Percentiles rank a stretch among this genome's conserved stretches.
phyloP scores from a whole-genome alignment of 2,888 invertebrate genomes.

The Hypselothyrea guttata region DNA sequence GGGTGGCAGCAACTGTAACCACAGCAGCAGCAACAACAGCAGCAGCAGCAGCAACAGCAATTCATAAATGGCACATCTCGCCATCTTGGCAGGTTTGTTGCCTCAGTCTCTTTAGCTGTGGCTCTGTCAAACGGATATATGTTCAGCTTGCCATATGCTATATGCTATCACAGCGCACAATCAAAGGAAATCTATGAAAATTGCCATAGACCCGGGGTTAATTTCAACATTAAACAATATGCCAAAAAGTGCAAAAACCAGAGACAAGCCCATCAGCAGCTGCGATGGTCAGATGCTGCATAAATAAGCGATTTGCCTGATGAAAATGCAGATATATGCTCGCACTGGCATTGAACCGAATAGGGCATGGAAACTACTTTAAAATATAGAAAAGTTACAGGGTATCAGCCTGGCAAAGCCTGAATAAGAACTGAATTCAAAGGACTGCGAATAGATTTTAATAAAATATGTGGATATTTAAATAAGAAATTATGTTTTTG shows the following conservation, averaged over 20 bases:
- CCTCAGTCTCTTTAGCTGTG: constrained; percentile 57
- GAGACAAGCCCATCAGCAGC: constrained; percentile 56
- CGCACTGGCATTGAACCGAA: neutral
- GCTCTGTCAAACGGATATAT: constrained; percentile 61
- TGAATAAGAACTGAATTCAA: too few species aligned
- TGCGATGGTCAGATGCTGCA: constrained; percentile 24
- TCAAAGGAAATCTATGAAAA: constrained; percentile 26
- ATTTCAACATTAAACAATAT: constrained; percentile 69
- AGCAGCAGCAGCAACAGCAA: constrained; percentile 16
- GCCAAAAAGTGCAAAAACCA: constrained; percentile 28
- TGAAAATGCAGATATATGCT: constrained; percentile 15
- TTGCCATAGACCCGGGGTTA: constrained; percentile 59
- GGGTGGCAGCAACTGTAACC: constrained; percentile 58
- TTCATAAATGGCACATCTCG: constrained; percentile 73
- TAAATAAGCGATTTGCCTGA: constrained; percentile 29
- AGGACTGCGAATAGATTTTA: too few species aligned
- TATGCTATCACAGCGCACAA: constrained; percentile 46
- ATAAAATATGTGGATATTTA: too few species aligned
- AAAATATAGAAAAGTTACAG: too few species aligned
- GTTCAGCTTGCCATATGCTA: constrained; percentile 31
- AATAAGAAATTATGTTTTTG: too few species aligned
- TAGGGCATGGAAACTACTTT: neutral
- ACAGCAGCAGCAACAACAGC: constrained; percentile 22
- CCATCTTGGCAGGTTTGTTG: constrained; percentile 65
- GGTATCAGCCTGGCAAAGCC: too few species aligned